These are phyloP conservation scores for Tachyglossus aculeatus DNA, from an alignment of 2,797 vertebrate genomes.

Conservation along the genomic window DNA sequence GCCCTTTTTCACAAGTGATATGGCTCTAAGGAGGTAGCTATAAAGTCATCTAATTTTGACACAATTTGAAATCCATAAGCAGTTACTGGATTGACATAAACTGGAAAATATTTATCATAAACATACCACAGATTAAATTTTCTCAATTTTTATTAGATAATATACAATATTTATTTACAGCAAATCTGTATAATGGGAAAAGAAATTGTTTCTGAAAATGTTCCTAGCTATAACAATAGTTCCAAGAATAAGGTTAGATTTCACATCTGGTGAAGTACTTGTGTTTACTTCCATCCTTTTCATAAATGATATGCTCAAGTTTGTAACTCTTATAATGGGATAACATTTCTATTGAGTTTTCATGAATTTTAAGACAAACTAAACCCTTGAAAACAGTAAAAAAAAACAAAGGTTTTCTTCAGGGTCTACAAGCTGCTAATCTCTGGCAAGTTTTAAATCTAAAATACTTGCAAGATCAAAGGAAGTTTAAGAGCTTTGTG, in stretches of 20 bases:
- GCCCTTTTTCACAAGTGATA: neutral
- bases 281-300: slow-evolving; percentile 13
- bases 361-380: slow-evolving; percentile 10
- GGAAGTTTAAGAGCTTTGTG: too few species aligned
- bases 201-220: slow-evolving; percentile 18
- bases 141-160: slow-evolving; percentile 24
- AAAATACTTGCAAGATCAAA: slow-evolving; percentile 15
- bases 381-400: slow-evolving; percentile 7
- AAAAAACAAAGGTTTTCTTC: slow-evolving; percentile 1
- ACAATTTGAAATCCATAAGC: slow-evolving; percentile 3
- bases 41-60: neutral
- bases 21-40: neutral
- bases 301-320: neutral
- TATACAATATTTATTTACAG: slow-evolving; percentile 18
- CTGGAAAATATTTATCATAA: slow-evolving; percentile 29
- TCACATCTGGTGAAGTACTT: slow-evolving; percentile 26
- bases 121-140: slow-evolving; percentile 49
- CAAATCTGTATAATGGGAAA: slow-evolving; percentile 1
- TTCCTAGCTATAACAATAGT: slow-evolving; percentile 9
- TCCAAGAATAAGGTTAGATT: slow-evolving; percentile 14
- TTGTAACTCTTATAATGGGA: neutral
- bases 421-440: neutral
- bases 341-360: neutral
- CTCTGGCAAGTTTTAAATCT: neutral
- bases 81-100: slow-evolving; percentile 34